Evolutionary conservation across 2,797 vertebrate genomes (phyloP).

Genomic region (Diplodus sargus): DNA sequence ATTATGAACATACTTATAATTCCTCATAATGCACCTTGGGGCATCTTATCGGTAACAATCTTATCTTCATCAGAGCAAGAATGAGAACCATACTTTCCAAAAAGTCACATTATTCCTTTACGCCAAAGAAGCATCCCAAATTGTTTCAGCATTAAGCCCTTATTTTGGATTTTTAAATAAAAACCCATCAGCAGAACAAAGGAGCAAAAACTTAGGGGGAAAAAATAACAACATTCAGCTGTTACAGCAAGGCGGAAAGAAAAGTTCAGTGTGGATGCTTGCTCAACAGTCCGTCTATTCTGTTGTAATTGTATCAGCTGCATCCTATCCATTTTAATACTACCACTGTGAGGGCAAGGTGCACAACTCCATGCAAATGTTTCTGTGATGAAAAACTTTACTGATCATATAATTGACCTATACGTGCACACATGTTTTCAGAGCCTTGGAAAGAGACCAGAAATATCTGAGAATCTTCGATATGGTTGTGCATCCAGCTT

Average conservation of each 20-base stretch:
- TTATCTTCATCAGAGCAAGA: too few species aligned
- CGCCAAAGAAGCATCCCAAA: neutral
- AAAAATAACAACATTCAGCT: neutral
- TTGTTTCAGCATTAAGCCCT: neutral
- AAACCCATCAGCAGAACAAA: slow-evolving; percentile 6
- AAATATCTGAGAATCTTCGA: slow-evolving; percentile 44
- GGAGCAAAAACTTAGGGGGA: too few species aligned
- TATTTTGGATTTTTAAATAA: neutral
- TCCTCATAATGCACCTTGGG: too few species aligned
- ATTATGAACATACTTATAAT: too few species aligned
- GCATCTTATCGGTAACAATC: too few species aligned
- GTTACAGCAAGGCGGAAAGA: neutral
- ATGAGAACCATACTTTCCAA: neutral
- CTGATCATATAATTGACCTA: slow-evolving; percentile 14
- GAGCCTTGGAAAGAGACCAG: slow-evolving; percentile 34
- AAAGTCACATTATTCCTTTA: neutral
- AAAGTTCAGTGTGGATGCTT: neutral
- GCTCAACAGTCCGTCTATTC: slow-evolving; percentile 7
- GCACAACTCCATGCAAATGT: neutral
- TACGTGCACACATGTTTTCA: neutral
- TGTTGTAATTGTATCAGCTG: neutral
- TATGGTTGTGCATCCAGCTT: slow-evolving; percentile 50
- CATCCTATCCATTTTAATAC: neutral
- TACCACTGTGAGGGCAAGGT: neutral
- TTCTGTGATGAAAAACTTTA: slow-evolving; percentile 13